Evolutionary conservation across 2,797 vertebrate genomes (phyloP).

Genomic region (Gephyroberyx darwinii): DNA sequence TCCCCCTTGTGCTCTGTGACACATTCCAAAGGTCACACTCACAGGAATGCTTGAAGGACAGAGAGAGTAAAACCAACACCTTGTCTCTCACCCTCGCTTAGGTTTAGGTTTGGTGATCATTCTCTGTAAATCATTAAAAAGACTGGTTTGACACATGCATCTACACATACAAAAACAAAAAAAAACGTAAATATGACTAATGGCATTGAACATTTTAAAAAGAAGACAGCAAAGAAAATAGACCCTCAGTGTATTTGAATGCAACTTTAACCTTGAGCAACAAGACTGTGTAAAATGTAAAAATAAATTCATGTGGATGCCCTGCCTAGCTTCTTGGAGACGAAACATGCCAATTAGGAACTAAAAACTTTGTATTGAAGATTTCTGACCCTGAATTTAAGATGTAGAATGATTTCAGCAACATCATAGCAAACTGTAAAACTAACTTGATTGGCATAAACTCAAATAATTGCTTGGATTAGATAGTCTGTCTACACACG

Average conservation of each 20-base stretch:
- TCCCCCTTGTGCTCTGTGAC: conserved; percentile 77
- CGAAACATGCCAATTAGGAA: background rate
- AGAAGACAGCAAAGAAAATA: background rate
- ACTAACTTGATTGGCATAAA: background rate
- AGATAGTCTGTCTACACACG: background rate
- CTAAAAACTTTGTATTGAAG: background rate
- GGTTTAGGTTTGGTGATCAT: conserved; percentile 67
- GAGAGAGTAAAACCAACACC: conserved; percentile 75
- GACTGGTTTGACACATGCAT: conserved; percentile 8
- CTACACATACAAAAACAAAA: background rate
- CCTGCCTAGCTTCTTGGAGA: background rate
- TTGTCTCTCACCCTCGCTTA: conserved; percentile 65
- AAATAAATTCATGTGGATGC: background rate
- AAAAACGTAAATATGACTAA: background rate
- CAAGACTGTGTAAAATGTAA: background rate
- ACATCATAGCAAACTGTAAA: background rate
- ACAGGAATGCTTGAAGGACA: conserved; percentile 86
- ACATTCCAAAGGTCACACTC: conserved; percentile 88
- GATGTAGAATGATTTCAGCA: background rate
- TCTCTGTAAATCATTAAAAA: conserved; percentile 64
- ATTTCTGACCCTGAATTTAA: background rate
- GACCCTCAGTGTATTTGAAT: background rate
- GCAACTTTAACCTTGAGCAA: conserved; percentile 33
- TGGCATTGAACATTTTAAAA: background rate
- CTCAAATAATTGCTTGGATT: background rate